Percentiles rank a stretch among this genome's conserved stretches.
Evolutionary conservation across 2,888 invertebrate genomes (phyloP).

Genomic region (Sialis fuliginosa): DNA sequence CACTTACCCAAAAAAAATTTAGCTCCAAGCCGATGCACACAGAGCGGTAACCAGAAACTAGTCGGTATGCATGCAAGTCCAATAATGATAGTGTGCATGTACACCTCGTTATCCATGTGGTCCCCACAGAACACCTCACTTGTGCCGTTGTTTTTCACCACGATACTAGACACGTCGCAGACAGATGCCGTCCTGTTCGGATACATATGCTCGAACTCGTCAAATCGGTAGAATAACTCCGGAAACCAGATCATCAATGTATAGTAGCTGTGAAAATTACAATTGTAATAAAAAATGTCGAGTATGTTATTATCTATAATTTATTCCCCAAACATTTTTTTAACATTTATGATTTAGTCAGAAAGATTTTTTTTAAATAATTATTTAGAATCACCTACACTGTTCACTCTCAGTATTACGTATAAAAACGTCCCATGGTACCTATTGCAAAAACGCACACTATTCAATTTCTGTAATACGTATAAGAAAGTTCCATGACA

Average conservation of each 20-base stretch:
- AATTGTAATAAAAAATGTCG: too few species aligned
- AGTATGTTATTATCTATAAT: too few species aligned
- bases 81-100: slow-evolving; percentile 59
- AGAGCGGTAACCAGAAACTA: slow-evolving; percentile 59
- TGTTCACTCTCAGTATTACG: too few species aligned
- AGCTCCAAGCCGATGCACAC: slow-evolving; percentile 61
- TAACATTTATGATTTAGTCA: too few species aligned
- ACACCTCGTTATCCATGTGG: slow-evolving; percentile 47
- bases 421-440: too few species aligned
- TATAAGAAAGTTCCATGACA: too few species aligned
- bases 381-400: too few species aligned
- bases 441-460: too few species aligned
- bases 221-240: slow-evolving; percentile 69
- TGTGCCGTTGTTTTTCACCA: slow-evolving; percentile 23
- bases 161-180: slow-evolving; percentile 57
- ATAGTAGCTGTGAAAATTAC: slow-evolving; percentile 49
- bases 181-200: slow-evolving; percentile 53
- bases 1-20: slow-evolving; percentile 68
- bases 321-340: too few species aligned
- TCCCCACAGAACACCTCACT: slow-evolving; percentile 20
- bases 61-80: slow-evolving; percentile 67
- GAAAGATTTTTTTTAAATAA: too few species aligned
- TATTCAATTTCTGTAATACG: too few species aligned
- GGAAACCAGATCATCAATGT: slow-evolving; percentile 88
- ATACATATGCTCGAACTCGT: slow-evolving; percentile 48